These are phyloP conservation scores for Coenobita brevimanus DNA, from an alignment of 1,140 invertebrate genomes.

Conservation along the genomic window DNA sequence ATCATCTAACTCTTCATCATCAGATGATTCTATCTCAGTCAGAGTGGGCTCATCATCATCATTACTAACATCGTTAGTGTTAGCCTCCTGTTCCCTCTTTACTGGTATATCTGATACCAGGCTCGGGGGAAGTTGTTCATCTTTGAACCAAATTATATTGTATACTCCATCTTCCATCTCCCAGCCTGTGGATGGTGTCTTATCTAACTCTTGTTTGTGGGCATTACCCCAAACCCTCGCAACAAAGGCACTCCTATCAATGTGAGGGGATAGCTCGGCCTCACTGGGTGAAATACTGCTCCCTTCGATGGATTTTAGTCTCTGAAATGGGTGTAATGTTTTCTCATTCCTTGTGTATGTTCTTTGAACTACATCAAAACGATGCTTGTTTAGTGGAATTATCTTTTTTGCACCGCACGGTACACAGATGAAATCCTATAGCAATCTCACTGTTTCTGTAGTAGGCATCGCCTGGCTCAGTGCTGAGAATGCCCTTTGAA, in stretches of 20 bases:
- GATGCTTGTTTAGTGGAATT: constrained; percentile 14
- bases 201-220: constrained; percentile 23
- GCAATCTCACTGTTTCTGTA: no score
- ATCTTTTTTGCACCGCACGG: background rate
- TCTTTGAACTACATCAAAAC: background rate
- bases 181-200: constrained; percentile 22
- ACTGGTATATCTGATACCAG: constrained; percentile 7
- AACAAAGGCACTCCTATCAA: constrained; percentile 29
- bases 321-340: background rate
- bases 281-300: constrained; percentile 8
- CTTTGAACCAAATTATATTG: constrained; percentile 17
- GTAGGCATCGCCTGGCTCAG: background rate
- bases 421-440: background rate
- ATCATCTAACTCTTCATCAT: background rate
- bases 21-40: constrained; percentile 30
- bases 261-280: constrained; percentile 29
- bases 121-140: constrained; percentile 1
- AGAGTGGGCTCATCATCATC: constrained; percentile 14
- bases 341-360: no score
- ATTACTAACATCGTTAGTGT: constrained; percentile 9
- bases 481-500: background rate
- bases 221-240: constrained; percentile 28
- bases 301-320: no score
- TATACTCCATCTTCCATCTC: constrained; percentile 14
- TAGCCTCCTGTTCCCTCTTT: background rate